phyloP scores from a whole-genome alignment of 2,888 invertebrate species.

The Patella ulyssiponensis region DNA sequence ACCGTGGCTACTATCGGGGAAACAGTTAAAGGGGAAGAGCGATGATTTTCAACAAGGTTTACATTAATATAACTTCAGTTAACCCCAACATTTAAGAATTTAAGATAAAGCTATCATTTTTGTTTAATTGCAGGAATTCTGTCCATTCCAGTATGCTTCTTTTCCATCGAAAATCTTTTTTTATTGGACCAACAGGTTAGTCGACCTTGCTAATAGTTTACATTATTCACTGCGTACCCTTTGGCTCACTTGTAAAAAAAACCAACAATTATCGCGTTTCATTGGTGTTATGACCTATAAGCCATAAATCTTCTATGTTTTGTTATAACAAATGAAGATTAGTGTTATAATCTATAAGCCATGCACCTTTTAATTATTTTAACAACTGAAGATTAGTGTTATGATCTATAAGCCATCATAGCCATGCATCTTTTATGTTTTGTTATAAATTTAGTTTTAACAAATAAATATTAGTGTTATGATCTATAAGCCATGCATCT shows the following conservation, averaged over 20 bases:
- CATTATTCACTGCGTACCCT: too few relatives aligned
- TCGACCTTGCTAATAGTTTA: too few relatives aligned
- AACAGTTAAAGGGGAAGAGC: neutral
- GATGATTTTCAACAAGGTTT: neutral
- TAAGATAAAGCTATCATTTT: neutral
- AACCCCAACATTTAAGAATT: neutral
- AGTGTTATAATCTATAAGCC: neutral
- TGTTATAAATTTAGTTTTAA: neutral
- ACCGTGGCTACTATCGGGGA: neutral
- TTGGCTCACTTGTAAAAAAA: too few relatives aligned
- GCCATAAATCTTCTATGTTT: neutral
- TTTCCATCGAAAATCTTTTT: conserved; percentile 40
- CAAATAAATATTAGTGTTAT: neutral
- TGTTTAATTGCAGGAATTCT: conserved; percentile 23
- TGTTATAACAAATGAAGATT: neutral
- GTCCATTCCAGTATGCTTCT: conserved; percentile 34
- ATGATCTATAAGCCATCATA: neutral
- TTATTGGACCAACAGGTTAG: conserved; percentile 38
- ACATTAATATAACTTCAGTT: too few relatives aligned
- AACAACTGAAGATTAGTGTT: too few relatives aligned
- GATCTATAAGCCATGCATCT: neutral
- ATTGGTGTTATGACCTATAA: neutral
- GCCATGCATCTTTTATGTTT: neutral
- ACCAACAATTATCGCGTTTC: too few relatives aligned
- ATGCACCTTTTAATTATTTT: neutral